A percentile compares a stretch with the other conserved stretches of the same genome.
Evolutionary conservation across 2,797 vertebrate genomes (phyloP).

Genomic region (Centroberyx gerrardi): DNA sequence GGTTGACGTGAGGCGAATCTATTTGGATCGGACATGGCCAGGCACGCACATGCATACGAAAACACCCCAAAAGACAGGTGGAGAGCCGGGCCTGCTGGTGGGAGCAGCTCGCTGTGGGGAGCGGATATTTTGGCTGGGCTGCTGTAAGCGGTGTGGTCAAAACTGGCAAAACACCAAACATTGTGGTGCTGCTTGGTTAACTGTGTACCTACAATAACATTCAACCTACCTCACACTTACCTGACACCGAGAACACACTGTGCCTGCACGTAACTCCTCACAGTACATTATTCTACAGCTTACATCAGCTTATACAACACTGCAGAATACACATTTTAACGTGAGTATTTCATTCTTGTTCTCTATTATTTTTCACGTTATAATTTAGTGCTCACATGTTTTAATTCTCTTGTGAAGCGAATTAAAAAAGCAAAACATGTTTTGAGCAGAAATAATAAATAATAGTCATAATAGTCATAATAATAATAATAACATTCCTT

Average conservation of each 20-base stretch:
- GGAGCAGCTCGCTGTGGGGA: conserved; percentile 33
- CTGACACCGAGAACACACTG: no score
- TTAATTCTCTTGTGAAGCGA: no score
- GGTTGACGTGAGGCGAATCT: conserved; percentile 92
- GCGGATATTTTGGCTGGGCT: conserved; percentile 16
- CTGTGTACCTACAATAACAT: conserved; percentile 17
- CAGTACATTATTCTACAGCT: no score
- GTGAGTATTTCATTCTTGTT: no score
- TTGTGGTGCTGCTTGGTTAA: conserved; percentile 34
- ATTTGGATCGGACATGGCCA: conserved; percentile 88
- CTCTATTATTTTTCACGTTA: neutral
- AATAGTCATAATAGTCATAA: neutral
- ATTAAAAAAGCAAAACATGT: no score
- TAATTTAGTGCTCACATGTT: neutral
- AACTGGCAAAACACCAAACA: conserved; percentile 8
- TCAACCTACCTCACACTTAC: neutral
- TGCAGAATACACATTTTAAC: no score
- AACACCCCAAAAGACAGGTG: conserved; percentile 46
- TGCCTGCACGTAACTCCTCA: no score
- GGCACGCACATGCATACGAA: conserved; percentile 73
- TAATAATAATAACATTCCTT: neutral
- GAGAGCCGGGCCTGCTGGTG: conserved; percentile 39
- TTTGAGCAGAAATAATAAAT: no score
- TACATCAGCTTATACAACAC: no score
- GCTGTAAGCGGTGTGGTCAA: conserved; percentile 27